phyloP scores from a whole-genome alignment of 2,888 invertebrate genomes.

The Apantesis nais region DNA sequence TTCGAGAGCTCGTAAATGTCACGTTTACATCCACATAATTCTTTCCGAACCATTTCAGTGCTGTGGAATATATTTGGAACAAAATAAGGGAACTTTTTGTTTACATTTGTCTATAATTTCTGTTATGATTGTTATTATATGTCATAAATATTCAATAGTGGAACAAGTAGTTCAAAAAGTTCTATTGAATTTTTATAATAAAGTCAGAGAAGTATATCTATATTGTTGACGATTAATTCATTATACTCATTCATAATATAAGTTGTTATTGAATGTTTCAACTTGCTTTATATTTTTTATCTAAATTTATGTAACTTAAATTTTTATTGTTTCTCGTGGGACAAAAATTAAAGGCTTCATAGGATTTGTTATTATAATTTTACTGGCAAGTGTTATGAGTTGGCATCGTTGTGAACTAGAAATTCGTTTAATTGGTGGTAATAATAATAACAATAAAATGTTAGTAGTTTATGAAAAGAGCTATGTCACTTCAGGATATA shows the following conservation, averaged over 20 bases:
- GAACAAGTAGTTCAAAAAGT: background rate
- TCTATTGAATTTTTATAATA: background rate
- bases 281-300: background rate
- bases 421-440: background rate
- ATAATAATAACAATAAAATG: background rate
- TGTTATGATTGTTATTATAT: slow-evolving; percentile 40
- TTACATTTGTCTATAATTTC: slow-evolving; percentile 45
- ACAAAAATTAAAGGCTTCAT: background rate
- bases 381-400: background rate
- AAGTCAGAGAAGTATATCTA: background rate
- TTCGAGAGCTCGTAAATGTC: slow-evolving; percentile 75
- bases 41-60: slow-evolving; percentile 64
- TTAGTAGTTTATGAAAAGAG: background rate
- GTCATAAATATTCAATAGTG: background rate
- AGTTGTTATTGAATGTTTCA: background rate
- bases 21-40: slow-evolving; percentile 73
- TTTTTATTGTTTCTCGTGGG: background rate
- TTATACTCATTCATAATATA: background rate
- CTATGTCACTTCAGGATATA: background rate
- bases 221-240: background rate
- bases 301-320: background rate
- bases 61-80: slow-evolving; percentile 59
- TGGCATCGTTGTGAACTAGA: background rate
- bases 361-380: background rate
- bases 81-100: slow-evolving; percentile 50